phyloP scores from a whole-genome alignment of 1,140 invertebrate genomes.

The Saccostrea cuccullata region DNA sequence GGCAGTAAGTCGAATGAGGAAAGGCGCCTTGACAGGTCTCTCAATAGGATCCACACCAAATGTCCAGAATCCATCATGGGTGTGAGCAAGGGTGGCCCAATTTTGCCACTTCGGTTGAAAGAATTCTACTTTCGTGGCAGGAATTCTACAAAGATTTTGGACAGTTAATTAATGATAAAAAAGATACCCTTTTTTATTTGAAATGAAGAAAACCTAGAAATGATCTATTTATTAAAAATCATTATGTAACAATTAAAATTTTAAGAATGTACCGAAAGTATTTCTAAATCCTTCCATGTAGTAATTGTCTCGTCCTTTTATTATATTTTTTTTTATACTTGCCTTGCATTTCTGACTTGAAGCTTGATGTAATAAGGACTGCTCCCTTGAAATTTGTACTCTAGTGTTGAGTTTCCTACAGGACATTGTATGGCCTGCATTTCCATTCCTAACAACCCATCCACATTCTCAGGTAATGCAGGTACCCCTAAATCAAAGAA shows the following conservation, averaged over 20 bases:
- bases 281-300: neutral
- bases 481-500: neutral
- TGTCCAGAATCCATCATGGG: conserved; percentile 65
- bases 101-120: conserved; percentile 50
- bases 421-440: conserved; percentile 71
- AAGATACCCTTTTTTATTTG: neutral
- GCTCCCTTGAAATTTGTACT: conserved; percentile 69
- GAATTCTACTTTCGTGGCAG: conserved; percentile 60
- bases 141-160: conserved; percentile 56
- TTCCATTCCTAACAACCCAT: conserved; percentile 66
- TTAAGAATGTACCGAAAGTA: neutral
- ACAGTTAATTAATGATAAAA: neutral
- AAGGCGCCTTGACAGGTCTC: conserved; percentile 55
- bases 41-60: conserved; percentile 51
- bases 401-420: conserved; percentile 62
- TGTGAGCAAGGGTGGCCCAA: conserved; percentile 58
- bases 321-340: neutral
- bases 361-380: conserved; percentile 70
- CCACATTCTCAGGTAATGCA: conserved; percentile 65
- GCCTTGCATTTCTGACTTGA: conserved; percentile 69
- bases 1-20: conserved; percentile 64
- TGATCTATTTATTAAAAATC: neutral
- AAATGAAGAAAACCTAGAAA: conserved; percentile 26
- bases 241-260: neutral
- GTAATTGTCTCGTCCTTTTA: neutral